Percentiles rank a stretch among this genome's conserved stretches.
These are phyloP conservation scores for Chauna torquata DNA, from an alignment of 2,113 vertebrate genomes.

Conservation along the genomic window DNA sequence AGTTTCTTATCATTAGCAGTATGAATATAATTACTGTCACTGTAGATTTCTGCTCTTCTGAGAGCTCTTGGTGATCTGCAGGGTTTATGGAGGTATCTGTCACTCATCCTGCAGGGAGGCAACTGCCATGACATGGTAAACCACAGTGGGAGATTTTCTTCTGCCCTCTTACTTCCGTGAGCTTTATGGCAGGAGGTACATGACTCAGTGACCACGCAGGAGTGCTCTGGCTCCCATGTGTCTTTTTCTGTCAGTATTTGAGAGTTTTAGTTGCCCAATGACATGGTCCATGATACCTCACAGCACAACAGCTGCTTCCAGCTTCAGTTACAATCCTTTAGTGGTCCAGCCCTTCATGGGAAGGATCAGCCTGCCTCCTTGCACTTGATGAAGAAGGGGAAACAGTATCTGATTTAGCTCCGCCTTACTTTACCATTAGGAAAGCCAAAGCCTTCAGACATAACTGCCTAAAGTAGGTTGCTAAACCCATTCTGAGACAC, in stretches of 20 bases:
- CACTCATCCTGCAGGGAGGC: not conserved
- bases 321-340: not conserved
- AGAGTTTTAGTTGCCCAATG: not conserved
- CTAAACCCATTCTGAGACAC: not conserved
- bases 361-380: not conserved
- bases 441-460: not conserved
- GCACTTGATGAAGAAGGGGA: not conserved
- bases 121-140: not conserved
- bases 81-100: not conserved
- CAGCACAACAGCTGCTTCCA: not conserved
- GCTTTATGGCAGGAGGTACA: not conserved
- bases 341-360: not conserved
- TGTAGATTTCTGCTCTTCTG: not conserved
- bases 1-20: not conserved
- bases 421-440: not conserved
- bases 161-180: not conserved
- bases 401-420: not conserved
- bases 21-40: not conserved
- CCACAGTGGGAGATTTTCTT: not conserved
- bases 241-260: not conserved
- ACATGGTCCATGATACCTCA: not conserved
- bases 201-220: not conserved
- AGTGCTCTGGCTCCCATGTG: not conserved
- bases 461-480: not conserved
- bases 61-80: not conserved